Conservation (phyloP, 1,140 invertebrate genomes). For the Pararge aegeria region DNA sequence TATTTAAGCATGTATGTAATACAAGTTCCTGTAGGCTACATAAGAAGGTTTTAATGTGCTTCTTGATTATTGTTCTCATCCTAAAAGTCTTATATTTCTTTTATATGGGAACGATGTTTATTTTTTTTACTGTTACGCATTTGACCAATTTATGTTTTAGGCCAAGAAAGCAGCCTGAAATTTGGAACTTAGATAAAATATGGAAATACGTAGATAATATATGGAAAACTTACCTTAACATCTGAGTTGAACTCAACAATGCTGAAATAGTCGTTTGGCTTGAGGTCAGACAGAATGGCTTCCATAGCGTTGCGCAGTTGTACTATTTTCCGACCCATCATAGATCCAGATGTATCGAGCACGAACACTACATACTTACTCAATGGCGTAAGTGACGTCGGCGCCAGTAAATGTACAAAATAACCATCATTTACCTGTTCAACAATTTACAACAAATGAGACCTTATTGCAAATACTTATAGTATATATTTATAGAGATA, state of each 20-base stretch:
- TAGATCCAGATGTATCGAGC: slow-evolving; percentile 86
- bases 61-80: too few relatives aligned
- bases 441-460: slow-evolving; percentile 10
- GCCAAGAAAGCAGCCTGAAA: too few relatives aligned
- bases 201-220: too few relatives aligned
- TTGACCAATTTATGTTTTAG: too few relatives aligned
- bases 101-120: too few relatives aligned
- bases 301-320: slow-evolving; percentile 86
- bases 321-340: slow-evolving; percentile 83
- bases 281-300: slow-evolving; percentile 82
- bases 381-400: slow-evolving; percentile 80
- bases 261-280: slow-evolving; percentile 83
- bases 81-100: too few relatives aligned
- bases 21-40: too few relatives aligned
- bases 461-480: too few relatives aligned
- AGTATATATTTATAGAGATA: background rate
- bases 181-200: too few relatives aligned
- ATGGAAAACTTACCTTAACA: slow-evolving; percentile 78
- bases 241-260: slow-evolving; percentile 82
- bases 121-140: too few relatives aligned
- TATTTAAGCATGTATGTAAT: too few relatives aligned
- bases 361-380: slow-evolving; percentile 87
- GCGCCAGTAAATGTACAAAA: slow-evolving; percentile 89
- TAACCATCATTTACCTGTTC: slow-evolving; percentile 87
- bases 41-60: too few relatives aligned